These are phyloP conservation scores for Apotomis turbidana DNA, from an alignment of 2,888 invertebrate species.

Conservation along the genomic window DNA sequence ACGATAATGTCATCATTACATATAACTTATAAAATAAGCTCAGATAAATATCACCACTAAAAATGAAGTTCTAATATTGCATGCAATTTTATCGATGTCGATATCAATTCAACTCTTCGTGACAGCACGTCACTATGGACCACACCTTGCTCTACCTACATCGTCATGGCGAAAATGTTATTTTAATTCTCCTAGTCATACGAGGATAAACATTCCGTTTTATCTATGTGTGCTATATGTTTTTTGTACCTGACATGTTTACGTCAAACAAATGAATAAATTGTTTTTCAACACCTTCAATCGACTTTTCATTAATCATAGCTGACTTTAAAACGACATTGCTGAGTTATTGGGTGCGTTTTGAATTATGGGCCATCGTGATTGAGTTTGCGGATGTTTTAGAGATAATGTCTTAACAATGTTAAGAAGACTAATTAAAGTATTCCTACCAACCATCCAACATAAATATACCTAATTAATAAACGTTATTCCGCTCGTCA, in stretches of 20 bases:
- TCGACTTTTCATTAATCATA: conserved; percentile 36
- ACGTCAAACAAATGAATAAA: conserved; percentile 37
- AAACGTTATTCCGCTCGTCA: too few relatives aligned
- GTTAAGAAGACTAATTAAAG: too few relatives aligned
- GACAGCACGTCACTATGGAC: conserved; percentile 56
- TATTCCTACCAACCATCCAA: too few relatives aligned
- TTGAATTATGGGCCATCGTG: conserved; percentile 6
- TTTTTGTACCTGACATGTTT: conserved; percentile 38
- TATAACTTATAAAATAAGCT: too few relatives aligned
- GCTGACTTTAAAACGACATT: conserved; percentile 28
- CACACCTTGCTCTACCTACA: conserved; percentile 69
- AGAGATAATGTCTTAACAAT: not conserved
- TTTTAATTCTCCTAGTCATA: conserved; percentile 68
- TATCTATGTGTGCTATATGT: conserved; percentile 42
- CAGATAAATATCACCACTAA: too few relatives aligned
- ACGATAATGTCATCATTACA: too few relatives aligned
- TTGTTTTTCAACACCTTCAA: conserved; percentile 38
- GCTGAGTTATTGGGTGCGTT: conserved; percentile 24
- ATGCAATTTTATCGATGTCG: not conserved
- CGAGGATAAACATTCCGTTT: conserved; percentile 52
- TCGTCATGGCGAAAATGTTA: conserved; percentile 72
- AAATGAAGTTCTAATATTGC: too few relatives aligned
- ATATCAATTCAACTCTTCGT: not conserved
- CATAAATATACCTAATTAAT: too few relatives aligned
- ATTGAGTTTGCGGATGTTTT: conserved; percentile 20